Evolutionary conservation across 2,888 invertebrate genomes (phyloP).

Genomic region (Cyclophora punctaria): DNA sequence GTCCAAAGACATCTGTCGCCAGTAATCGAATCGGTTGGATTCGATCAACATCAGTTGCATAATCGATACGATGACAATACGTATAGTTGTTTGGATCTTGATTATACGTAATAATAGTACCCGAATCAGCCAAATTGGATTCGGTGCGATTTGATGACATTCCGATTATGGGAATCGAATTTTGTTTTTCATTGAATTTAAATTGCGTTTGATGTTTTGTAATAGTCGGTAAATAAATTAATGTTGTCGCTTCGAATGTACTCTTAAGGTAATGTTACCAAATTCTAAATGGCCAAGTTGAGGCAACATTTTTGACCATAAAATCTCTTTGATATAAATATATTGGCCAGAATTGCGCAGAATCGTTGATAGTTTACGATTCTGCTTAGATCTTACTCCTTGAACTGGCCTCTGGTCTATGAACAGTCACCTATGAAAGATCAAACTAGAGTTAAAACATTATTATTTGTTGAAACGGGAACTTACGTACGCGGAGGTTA

Average conservation of each 20-base stretch:
- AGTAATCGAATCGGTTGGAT: slow-evolving; percentile 64
- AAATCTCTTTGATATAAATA: no score
- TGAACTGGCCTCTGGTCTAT: no score
- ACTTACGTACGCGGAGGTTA: no score
- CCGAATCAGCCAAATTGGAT: slow-evolving; percentile 51
- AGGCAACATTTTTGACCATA: no score
- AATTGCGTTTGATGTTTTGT: slow-evolving; percentile 13
- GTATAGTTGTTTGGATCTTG: slow-evolving; percentile 46
- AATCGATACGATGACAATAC: slow-evolving; percentile 72
- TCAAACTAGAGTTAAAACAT: no score
- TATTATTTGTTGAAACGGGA: no score
- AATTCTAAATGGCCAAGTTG: no score
- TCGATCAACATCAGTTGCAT: slow-evolving; percentile 58
- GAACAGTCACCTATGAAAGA: no score
- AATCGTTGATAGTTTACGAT: no score
- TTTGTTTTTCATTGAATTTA: slow-evolving; percentile 26
- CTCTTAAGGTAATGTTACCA: not conserved
- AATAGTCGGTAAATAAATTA: no score
- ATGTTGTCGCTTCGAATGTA: not conserved
- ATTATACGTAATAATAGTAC: slow-evolving; percentile 63
- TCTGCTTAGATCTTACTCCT: no score
- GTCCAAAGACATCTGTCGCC: slow-evolving; percentile 73
- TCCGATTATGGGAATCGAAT: slow-evolving; percentile 47
- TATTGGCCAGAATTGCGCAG: no score
- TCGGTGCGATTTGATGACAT: slow-evolving; percentile 54